A percentile compares a stretch with the other conserved stretches of the same genome.
phyloP scores from a whole-genome alignment of 2,797 vertebrate genomes.

The Leuciscus waleckii region DNA sequence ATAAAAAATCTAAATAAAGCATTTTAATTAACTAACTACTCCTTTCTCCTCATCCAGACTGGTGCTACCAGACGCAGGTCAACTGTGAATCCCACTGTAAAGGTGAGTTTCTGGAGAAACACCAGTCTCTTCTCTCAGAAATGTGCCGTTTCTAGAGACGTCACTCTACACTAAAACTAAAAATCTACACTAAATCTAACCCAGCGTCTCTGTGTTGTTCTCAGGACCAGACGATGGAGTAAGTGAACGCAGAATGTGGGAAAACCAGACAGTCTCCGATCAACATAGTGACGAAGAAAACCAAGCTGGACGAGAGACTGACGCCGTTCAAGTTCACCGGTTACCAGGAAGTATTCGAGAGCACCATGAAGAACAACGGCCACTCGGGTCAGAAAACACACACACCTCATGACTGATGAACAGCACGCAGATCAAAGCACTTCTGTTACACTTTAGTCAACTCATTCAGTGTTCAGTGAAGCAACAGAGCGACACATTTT shows the following conservation, averaged over 20 bases:
- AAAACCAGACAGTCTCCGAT: constrained; percentile 84
- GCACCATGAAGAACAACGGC: constrained; percentile 81
- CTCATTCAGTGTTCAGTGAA: not conserved
- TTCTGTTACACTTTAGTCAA: not conserved
- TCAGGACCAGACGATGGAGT: constrained; percentile 82
- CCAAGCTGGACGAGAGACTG: constrained; percentile 67
- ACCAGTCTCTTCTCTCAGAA: not conserved
- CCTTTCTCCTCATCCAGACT: constrained; percentile 66
- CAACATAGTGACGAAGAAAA: constrained; percentile 82
- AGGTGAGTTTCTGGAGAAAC: constrained; percentile 64
- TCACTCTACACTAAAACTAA: no score
- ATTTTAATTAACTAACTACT: not conserved
- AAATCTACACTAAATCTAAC: not conserved
- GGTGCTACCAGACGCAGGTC: constrained; percentile 81
- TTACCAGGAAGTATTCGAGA: constrained; percentile 75
- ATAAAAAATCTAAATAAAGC: not conserved
- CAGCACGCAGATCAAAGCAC: not conserved
- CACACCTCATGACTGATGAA: not conserved
- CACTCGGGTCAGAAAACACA: constrained; percentile 79
- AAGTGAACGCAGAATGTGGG: constrained; percentile 54
- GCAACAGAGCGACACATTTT: not conserved
- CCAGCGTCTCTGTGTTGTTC: not conserved
- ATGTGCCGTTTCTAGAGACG: not conserved
- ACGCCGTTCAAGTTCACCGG: constrained; percentile 76
- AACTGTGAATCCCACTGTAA: constrained; percentile 72